Conservation (phyloP, 2,888 invertebrate species). For the Parnassius mnemosyne region DNA sequence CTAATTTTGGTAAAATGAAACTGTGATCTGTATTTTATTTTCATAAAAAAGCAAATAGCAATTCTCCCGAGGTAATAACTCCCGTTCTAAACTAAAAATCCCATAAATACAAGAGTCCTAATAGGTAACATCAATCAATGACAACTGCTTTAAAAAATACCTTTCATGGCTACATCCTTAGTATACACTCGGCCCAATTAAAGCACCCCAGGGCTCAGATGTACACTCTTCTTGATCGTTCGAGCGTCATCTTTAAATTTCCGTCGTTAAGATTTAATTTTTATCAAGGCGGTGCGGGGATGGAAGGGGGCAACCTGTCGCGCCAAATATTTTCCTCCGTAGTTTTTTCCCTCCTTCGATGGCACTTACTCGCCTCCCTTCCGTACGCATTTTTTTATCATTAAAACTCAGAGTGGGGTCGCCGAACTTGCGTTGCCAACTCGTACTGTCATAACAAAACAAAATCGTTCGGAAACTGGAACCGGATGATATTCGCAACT, state of each 20-base stretch:
- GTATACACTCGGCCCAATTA: slow-evolving; percentile 72
- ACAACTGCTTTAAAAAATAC: slow-evolving; percentile 38
- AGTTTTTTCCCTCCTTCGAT: slow-evolving; percentile 79
- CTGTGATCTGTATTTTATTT: too few relatives aligned
- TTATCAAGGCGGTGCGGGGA: slow-evolving; percentile 59
- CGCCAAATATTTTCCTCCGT: slow-evolving; percentile 80
- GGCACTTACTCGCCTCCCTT: slow-evolving; percentile 77
- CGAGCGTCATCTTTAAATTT: slow-evolving; percentile 81
- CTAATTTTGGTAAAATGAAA: too few relatives aligned
- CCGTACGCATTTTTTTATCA: slow-evolving; percentile 81
- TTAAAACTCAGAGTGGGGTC: slow-evolving; percentile 79
- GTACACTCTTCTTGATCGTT: slow-evolving; percentile 79
- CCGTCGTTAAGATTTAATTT: slow-evolving; percentile 81
- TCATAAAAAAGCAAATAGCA: too few relatives aligned
- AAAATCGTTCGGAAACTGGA: slow-evolving; percentile 63
- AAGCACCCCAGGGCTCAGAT: slow-evolving; percentile 75
- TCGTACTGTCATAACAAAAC: slow-evolving; percentile 78
- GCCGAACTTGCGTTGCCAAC: slow-evolving; percentile 75
- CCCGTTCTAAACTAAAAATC: neutral
- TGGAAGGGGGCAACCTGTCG: slow-evolving; percentile 71
- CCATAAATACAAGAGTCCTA: slow-evolving; percentile 8
- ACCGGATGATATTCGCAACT: slow-evolving; percentile 52
- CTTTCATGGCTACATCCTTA: slow-evolving; percentile 44
- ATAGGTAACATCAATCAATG: slow-evolving; percentile 40
- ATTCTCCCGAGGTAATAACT: too few relatives aligned